phyloP scores from a whole-genome alignment of 2,797 vertebrate genomes.

The Arnoldichthys spilopterus region DNA sequence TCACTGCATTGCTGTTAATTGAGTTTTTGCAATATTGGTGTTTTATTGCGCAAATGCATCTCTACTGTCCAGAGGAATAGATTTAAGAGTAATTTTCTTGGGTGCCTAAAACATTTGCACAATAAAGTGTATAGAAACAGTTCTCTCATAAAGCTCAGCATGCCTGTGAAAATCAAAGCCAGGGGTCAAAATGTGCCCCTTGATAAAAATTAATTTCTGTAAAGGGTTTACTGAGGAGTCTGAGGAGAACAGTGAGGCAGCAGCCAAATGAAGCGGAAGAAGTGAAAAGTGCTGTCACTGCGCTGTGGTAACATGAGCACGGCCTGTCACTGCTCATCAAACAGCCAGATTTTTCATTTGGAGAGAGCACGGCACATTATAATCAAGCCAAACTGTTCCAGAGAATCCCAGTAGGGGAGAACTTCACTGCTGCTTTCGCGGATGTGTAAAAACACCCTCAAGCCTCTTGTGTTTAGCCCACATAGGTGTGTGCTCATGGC shows the following conservation, averaged over 20 bases:
- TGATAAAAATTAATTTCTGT: not conserved
- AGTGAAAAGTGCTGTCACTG: slow-evolving; percentile 40
- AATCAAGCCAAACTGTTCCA: not conserved
- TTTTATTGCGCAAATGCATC: too few relatives aligned
- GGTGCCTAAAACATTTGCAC: too few relatives aligned
- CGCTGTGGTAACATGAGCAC: slow-evolving; percentile 21
- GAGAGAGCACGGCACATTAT: not conserved
- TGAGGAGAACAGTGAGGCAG: not conserved
- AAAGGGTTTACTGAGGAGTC: not conserved
- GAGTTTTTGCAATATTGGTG: too few relatives aligned
- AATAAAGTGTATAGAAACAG: too few relatives aligned
- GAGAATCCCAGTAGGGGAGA: not conserved
- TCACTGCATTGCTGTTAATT: too few relatives aligned
- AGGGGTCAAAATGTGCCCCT: too few relatives aligned
- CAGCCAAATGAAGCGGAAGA: slow-evolving; percentile 10
- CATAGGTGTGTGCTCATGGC: slow-evolving; percentile 13
- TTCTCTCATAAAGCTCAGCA: too few relatives aligned
- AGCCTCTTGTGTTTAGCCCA: not conserved
- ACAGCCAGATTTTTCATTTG: not conserved
- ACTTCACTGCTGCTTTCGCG: not conserved
- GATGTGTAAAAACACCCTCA: not conserved
- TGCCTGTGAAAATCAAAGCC: too few relatives aligned
- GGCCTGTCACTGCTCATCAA: slow-evolving; percentile 34
- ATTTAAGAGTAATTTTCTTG: too few relatives aligned
- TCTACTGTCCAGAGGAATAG: too few relatives aligned